A percentile compares a stretch with the other conserved stretches of the same genome.
phyloP scores from a whole-genome alignment of 2,113 vertebrate genomes.

The Chaetodon trifascialis region DNA sequence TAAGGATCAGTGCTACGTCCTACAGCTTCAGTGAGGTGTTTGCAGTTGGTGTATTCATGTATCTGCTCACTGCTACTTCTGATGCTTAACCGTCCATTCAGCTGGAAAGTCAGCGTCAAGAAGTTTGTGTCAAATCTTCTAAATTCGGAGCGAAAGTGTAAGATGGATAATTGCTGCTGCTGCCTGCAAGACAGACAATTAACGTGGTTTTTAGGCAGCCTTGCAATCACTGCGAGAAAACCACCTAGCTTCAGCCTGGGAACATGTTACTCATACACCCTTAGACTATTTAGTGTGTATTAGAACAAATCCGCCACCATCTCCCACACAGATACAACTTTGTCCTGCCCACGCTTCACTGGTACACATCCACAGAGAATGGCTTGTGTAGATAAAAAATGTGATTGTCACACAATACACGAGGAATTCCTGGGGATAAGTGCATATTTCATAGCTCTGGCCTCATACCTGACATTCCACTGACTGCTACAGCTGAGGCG shows the following conservation, averaged over 20 bases:
- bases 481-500: constrained; percentile 2
- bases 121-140: constrained; percentile 33
- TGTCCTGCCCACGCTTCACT: constrained; percentile 33
- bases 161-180: background rate
- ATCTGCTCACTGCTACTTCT: constrained; percentile 17
- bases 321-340: constrained; percentile 29
- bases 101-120: constrained; percentile 9
- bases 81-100: constrained; percentile 33
- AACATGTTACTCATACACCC: constrained; percentile 11
- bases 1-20: background rate
- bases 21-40: background rate
- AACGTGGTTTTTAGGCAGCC: background rate
- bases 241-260: background rate
- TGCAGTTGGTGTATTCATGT: background rate
- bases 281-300: constrained; percentile 12
- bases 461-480: constrained; percentile 39
- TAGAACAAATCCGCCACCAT: constrained; percentile 12
- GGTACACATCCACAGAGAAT: constrained; percentile 19
- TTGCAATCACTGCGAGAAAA: constrained; percentile 3
- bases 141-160: constrained; percentile 9
- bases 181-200: constrained; percentile 1
- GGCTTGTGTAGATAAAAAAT: background rate
- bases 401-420: constrained; percentile 18
- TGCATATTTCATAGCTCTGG: constrained; percentile 15
- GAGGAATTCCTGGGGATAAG: constrained; percentile 35